Conservation (phyloP, 2,113 vertebrate species). For the Erythrocercus mccallii region DNA sequence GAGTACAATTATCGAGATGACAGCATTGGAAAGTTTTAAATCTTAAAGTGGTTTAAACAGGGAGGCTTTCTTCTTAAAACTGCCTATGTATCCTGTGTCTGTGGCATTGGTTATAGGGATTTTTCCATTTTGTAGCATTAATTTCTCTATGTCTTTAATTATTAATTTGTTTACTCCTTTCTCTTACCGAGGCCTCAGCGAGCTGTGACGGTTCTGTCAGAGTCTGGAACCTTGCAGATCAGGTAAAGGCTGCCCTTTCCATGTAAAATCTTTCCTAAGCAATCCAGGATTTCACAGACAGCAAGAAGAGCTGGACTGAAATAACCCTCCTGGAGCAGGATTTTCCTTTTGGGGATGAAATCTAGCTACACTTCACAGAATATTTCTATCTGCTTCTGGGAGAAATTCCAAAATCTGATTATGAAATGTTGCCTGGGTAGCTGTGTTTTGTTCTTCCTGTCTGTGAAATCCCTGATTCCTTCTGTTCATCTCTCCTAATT, state of each 20-base stretch:
- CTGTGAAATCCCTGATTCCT: neutral
- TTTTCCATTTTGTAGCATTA: neutral
- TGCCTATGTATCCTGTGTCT: neutral
- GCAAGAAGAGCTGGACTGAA: neutral
- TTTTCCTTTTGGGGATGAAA: neutral
- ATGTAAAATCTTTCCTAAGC: neutral
- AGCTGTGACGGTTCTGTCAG: conserved; percentile 93
- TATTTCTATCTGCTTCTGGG: neutral
- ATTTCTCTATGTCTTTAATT: neutral
- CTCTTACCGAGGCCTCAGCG: conserved; percentile 80
- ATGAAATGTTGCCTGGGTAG: neutral
- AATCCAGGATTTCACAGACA: neutral
- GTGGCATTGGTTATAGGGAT: neutral
- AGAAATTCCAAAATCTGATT: neutral
- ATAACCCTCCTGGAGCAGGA: neutral
- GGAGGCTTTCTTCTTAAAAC: neutral
- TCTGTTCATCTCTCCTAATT: neutral
- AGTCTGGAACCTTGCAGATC: conserved; percentile 89
- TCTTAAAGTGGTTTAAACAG: neutral
- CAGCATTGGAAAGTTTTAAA: neutral
- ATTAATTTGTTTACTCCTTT: neutral
- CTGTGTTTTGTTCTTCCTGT: neutral
- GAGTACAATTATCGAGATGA: neutral
- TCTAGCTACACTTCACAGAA: neutral
- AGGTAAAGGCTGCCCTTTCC: conserved; percentile 73